phyloP scores from a whole-genome alignment of 1,140 invertebrate genomes.

The Danaus plexippus region DNA sequence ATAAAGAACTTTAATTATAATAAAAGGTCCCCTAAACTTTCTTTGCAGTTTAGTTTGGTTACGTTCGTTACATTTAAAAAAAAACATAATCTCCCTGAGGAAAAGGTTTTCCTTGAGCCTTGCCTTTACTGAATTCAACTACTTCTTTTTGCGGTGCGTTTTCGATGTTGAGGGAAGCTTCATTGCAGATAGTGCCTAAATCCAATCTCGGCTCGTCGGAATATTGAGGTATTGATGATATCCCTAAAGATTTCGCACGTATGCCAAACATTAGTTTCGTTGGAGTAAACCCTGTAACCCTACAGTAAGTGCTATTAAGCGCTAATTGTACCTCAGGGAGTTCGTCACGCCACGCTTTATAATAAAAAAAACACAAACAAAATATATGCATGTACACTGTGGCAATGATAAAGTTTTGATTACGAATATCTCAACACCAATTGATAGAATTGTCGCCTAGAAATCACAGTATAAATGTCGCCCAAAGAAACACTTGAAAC shows the following conservation, averaged over 20 bases:
- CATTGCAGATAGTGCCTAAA: too few species aligned
- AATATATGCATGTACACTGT: too few species aligned
- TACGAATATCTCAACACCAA: too few species aligned
- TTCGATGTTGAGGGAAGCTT: slow-evolving; percentile 12
- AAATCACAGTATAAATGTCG: too few species aligned
- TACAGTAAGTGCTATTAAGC: slow-evolving; percentile 11
- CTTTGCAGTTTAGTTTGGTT: slow-evolving; percentile 16
- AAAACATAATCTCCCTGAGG: slow-evolving; percentile 7
- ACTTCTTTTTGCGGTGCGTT: slow-evolving; percentile 13
- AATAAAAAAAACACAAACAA: too few species aligned
- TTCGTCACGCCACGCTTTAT: too few species aligned
- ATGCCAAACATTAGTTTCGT: slow-evolving; percentile 20
- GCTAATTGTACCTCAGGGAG: slow-evolving; percentile 9
- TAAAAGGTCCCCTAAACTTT: slow-evolving; percentile 14
- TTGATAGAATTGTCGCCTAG: too few species aligned
- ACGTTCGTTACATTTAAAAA: too few species aligned
- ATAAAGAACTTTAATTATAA: slow-evolving; percentile 12
- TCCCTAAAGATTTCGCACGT: slow-evolving; percentile 12
- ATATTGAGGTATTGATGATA: not conserved
- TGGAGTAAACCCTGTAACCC: slow-evolving; percentile 10
- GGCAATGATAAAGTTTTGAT: too few species aligned
- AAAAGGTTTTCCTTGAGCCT: slow-evolving; percentile 11
- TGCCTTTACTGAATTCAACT: slow-evolving; percentile 13
- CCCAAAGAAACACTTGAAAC: too few species aligned
- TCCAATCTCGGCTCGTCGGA: too few species aligned